phyloP scores from a whole-genome alignment of 2,113 vertebrate genomes.

The Condylura cristata region DNA sequence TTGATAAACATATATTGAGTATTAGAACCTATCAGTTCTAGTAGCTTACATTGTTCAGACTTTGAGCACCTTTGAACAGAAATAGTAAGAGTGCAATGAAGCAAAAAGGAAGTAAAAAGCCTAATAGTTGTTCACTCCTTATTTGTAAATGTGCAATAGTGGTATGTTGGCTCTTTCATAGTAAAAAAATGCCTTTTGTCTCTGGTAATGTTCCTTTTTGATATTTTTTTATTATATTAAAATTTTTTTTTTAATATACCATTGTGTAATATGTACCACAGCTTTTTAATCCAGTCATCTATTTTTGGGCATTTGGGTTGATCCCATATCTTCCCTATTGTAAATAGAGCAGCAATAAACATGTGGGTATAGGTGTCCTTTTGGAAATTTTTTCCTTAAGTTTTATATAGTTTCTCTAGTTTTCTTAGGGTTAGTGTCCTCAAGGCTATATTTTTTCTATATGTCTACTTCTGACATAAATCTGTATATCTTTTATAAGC shows the following conservation, averaged over 20 bases:
- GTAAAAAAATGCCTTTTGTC: neutral
- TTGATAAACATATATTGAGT: neutral
- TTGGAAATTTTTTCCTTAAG: neutral
- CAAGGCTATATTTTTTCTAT: neutral
- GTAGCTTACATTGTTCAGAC: neutral
- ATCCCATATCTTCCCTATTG: no score
- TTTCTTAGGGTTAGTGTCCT: constrained; percentile 10
- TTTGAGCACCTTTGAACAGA: neutral
- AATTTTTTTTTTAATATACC: no score
- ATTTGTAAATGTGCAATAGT: neutral
- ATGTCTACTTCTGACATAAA: constrained; percentile 13
- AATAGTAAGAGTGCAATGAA: neutral
- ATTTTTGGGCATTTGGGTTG: no score
- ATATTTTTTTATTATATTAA: no score
- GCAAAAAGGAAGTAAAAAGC: neutral
- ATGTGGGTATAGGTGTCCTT: no score
- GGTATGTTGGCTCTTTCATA: neutral
- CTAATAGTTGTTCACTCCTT: neutral
- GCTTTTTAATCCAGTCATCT: no score
- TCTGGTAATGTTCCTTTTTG: neutral
- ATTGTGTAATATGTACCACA: no score
- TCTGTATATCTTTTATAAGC: neutral
- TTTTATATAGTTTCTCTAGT: neutral
- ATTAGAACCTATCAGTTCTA: neutral
- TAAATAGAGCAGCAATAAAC: no score